Base-by-base conservation (phyloP, 2,113 vertebrate genomes). In the Hepsetus odoe region DNA sequence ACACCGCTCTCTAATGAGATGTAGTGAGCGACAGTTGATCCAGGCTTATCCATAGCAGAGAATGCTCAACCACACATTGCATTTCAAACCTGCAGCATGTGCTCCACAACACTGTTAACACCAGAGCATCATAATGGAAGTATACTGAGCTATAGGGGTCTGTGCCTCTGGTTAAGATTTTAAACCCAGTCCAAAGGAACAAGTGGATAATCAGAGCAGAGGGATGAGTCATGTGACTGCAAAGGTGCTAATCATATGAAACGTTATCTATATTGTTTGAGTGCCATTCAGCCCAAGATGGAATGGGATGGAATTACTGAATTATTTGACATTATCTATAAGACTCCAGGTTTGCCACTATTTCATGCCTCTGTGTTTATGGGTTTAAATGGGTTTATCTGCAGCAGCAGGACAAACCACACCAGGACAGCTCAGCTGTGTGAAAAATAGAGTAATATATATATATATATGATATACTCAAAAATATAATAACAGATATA, bases 191-290 rank as follows among this genome's bases (percentile, higher is more conserved):
- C 20, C 18, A 51, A 66, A 49, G 70, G 70, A 74, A 33, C 40
- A 58, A 59, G 46, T 1, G 72, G 22, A 61, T 12, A n/a, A 32
- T 24, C 7, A 30, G 49, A 14, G 14, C 8, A 56, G 24, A 20
- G 20, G 26, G 24, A 12, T 26, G 28, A 5, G 61, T 65, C 82
- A 83, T 86, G 81, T 83, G 82, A 80, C 80, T 84, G 86, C 81
- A 83, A 87, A 87, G 85, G 64, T 58, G 67, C 53, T 53, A 76
- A 71, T 90, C 85, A 86, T 79, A 84, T 87, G 85, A 87, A 84
- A 86, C 82, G 82, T 91, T 86, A 90, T 90, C 86, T 87, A 76
- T 66, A 85, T 82, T 65, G 82, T 82, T 20, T 75, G 66, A 70
- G 32, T 70, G 71, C 30, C 69, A 32, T 56, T 65, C 59, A 56